Base-by-base conservation (phyloP, 2,888 invertebrate genomes). In the Adineta ricciae region DNA sequence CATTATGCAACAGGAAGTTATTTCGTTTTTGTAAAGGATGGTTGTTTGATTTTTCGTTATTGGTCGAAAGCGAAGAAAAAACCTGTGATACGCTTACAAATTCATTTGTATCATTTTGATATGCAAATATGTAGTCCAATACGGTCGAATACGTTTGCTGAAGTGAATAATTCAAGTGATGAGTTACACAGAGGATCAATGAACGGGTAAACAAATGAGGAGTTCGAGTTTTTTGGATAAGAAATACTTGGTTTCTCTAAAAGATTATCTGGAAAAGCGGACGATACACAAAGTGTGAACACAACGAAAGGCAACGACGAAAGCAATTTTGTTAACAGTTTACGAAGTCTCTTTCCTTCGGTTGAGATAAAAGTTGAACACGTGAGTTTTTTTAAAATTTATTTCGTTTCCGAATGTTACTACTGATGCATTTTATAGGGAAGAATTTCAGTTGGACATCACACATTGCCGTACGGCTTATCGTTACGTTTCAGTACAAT, bases 111-210 rank as follows among this genome's bases (percentile, higher is more conserved):
- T 73, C 72, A 84, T 73, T n/a, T 85, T 72, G 83, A 85, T 54
- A 54, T 85, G 54, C 85, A 84, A 72, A 56, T 78, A 50, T 85
- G 50, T 73, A 85, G 72, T 85, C 78, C 85, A n/a, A 54, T 83
- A 36, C 64, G 64, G 27, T 64, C 64, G 16, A 64, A 64, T 64
- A 64, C 64, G 32, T 9, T 32, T 32, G 11, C 16, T 16, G 64
- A 27, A 11, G 16, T 14, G 16, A 64, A 32, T 64, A 64, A 64
- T 64, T 9, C 9, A 64, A 64, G 9, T 32, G 64, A 64, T 14
- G 64, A 73, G 36, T 36, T 21, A 24, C 38, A 7, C 3, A 73
- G 38, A 38, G 73, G 73, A 73, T 73, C 41, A 73, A 41, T 27
- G 7, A 19, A 8, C 24, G 73, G 73, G 73, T 73, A 73, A 46